Evolutionary conservation across 2,113 vertebrate genomes (phyloP).

Genomic region (Drymodes brunneopygia): DNA sequence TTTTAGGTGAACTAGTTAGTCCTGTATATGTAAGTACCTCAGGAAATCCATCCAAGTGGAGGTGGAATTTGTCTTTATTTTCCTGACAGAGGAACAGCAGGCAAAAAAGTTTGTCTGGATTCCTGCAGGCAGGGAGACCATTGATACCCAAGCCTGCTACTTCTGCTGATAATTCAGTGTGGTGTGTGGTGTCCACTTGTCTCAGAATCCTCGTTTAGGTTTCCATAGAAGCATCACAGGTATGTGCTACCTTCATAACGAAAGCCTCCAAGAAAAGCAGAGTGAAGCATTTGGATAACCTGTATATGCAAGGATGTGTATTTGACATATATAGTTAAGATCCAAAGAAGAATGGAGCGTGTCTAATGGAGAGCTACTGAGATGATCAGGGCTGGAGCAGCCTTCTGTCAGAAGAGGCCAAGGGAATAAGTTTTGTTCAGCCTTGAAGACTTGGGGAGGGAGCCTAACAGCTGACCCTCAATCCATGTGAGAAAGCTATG

Average conservation of each 20-base stretch:
- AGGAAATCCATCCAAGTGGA: neutral
- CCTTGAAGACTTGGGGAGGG: neutral
- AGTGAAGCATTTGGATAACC: neutral
- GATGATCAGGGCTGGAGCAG: neutral
- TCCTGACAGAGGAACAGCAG: neutral
- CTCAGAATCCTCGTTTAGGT: neutral
- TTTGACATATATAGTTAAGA: neutral
- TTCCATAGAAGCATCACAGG: neutral
- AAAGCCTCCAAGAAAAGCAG: neutral
- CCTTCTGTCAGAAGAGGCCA: neutral
- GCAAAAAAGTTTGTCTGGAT: neutral
- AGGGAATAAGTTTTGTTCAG: neutral
- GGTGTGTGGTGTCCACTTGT: neutral
- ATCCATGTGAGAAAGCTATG: fast-evolving
- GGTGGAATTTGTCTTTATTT: neutral
- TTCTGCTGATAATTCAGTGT: neutral
- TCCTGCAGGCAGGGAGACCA: neutral
- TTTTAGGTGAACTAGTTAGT: neutral
- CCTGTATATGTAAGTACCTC: neutral
- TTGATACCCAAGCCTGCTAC: neutral
- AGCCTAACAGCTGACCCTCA: neutral
- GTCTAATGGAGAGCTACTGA: neutral
- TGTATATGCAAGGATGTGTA: neutral
- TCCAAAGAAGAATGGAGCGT: fast-evolving
- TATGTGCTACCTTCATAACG: neutral